These are phyloP conservation scores for Pterocles gutturalis DNA, from an alignment of 2,113 vertebrate genomes.

Conservation along the genomic window DNA sequence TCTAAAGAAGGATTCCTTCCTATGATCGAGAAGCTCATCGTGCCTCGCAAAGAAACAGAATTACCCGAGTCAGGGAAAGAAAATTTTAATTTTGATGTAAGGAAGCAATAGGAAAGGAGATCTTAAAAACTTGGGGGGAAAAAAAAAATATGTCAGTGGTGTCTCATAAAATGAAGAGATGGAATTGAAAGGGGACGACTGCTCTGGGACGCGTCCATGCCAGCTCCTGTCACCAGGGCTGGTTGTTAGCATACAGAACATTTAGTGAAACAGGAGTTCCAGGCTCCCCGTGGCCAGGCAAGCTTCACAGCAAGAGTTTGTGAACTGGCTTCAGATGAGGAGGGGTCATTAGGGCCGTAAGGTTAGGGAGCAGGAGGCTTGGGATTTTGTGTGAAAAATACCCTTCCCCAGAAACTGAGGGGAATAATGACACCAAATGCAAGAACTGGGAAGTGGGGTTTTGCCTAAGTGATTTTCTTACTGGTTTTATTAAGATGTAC, in stretches of 20 bases:
- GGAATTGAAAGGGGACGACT: neutral
- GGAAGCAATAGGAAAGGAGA: neutral
- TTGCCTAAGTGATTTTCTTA: neutral
- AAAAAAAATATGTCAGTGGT: no score
- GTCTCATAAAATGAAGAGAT: neutral
- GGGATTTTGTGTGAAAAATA: neutral
- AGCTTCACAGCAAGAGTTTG: no score
- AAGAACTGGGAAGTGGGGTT: neutral
- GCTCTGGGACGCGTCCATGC: rapidly evolving
- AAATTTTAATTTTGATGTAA: neutral
- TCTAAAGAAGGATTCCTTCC: neutral
- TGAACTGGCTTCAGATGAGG: neutral
- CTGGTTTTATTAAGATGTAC: neutral
- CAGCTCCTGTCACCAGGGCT: neutral
- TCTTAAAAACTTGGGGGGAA: neutral
- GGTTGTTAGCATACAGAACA: rapidly evolving
- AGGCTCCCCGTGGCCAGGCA: rapidly evolving
- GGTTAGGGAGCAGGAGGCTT: neutral
- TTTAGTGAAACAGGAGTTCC: neutral
- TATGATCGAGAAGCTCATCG: neutral
- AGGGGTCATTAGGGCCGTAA: rapidly evolving
- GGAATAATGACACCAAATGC: neutral
- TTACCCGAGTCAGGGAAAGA: neutral
- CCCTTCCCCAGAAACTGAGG: neutral
- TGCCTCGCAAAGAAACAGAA: neutral